Conservation (phyloP, 2,797 vertebrate species). For the Enteromius mattozi region DNA sequence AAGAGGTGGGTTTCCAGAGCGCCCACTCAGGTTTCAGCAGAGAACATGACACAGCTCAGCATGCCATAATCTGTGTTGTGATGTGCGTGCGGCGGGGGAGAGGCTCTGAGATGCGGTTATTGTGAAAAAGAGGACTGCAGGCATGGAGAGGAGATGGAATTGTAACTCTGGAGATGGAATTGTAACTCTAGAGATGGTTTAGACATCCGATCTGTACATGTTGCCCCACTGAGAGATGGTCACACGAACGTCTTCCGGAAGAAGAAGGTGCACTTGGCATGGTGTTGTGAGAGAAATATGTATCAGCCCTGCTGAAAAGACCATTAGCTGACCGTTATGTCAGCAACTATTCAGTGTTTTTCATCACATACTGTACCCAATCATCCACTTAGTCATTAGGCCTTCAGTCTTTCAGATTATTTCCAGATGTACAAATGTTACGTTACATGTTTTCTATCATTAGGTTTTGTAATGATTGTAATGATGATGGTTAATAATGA, state of each 20-base stretch:
- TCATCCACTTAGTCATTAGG: not conserved
- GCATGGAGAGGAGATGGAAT: conserved; percentile 9
- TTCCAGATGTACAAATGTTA: not conserved
- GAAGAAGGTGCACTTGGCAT: not conserved
- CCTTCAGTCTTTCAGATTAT: not conserved
- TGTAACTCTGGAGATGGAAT: conserved; percentile 19
- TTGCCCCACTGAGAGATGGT: conserved; percentile 9
- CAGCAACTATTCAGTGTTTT: not conserved
- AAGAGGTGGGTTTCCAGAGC: conserved; percentile 23
- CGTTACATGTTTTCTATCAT: no score
- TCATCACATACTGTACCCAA: not conserved
- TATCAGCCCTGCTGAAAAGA: not conserved
- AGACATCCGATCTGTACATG: conserved; percentile 27
- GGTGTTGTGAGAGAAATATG: not conserved
- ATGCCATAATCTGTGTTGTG: conserved; percentile 15
- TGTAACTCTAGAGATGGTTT: conserved; percentile 35
- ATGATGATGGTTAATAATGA: not conserved
- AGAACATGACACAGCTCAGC: conserved; percentile 33
- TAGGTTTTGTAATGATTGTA: not conserved
- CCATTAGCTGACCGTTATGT: not conserved
- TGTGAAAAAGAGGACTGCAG: conserved; percentile 27
- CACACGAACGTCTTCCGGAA: not conserved
- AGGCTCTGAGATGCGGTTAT: not conserved
- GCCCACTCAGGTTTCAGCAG: conserved; percentile 1
- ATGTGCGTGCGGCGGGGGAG: conserved; percentile 27